phyloP scores from a whole-genome alignment of 2,888 invertebrate species.

The Watsonalla cultraria region DNA sequence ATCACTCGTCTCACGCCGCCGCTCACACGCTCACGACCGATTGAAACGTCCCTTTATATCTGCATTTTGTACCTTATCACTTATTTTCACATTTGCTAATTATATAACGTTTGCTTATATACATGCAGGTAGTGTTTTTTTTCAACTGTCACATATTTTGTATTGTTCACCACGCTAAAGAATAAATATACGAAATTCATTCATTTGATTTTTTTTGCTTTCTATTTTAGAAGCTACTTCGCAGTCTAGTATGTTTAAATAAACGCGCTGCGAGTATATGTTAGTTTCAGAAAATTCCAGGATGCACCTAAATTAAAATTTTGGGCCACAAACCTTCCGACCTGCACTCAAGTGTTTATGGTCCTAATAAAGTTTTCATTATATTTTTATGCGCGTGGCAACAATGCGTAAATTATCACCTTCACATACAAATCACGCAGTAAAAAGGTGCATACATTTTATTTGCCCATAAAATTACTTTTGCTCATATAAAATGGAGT shows the following conservation, averaged over 20 bases:
- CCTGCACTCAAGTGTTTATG: neutral
- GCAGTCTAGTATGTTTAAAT: no score
- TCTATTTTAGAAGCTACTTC: no score
- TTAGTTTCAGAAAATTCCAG: neutral
- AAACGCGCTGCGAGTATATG: no score
- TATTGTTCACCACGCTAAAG: no score
- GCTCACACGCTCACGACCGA: conserved; percentile 24
- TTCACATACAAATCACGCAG: conserved; percentile 42
- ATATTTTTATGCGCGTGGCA: conserved; percentile 38
- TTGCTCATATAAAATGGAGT: neutral
- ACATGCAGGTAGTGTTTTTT: no score
- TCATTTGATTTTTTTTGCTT: no score
- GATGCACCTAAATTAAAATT: neutral
- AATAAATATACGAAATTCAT: no score
- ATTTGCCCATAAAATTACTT: neutral
- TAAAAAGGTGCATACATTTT: conserved; percentile 28
- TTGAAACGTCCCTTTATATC: conserved; percentile 18
- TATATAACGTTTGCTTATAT: no score
- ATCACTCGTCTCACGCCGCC: conserved; percentile 57
- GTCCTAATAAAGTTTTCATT: conserved; percentile 4
- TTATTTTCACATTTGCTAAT: neutral
- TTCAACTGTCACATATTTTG: no score
- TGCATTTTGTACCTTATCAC: neutral
- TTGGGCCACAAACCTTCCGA: neutral
- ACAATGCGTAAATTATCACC: conserved; percentile 43